phyloP scores from a whole-genome alignment of 2,113 vertebrate genomes.

The Leucopsar rothschildi region DNA sequence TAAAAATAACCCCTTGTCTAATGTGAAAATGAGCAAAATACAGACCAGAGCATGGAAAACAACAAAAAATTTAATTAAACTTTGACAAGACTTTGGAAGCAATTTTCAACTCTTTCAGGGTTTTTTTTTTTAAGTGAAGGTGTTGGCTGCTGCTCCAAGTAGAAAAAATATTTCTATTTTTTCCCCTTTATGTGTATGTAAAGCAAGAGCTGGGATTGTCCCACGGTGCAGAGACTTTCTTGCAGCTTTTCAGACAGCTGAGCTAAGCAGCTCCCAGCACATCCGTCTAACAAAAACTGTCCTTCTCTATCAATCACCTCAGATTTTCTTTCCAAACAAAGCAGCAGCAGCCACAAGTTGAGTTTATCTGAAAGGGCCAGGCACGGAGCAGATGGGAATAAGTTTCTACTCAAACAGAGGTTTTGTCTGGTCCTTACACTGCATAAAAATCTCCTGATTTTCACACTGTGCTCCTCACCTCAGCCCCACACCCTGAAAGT shows the following conservation, averaged over 20 bases:
- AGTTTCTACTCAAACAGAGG: background rate
- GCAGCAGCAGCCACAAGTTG: background rate
- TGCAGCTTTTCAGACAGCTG: background rate
- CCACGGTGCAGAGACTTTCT: background rate
- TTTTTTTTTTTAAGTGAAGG: accelerated
- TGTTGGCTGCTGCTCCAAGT: background rate
- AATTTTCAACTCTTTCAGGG: background rate
- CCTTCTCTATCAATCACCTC: background rate
- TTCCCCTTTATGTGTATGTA: background rate
- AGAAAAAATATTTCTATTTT: background rate
- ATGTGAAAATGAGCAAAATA: background rate
- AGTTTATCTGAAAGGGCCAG: background rate
- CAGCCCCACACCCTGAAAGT: background rate
- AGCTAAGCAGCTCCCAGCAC: background rate
- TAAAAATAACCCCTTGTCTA: background rate
- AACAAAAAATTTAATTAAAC: background rate
- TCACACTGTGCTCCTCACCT: background rate
- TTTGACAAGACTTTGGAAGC: background rate
- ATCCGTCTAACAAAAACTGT: background rate
- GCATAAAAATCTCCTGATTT: background rate
- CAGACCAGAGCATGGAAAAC: background rate
- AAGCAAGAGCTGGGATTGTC: background rate
- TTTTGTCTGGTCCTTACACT: background rate
- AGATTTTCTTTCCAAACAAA: background rate
- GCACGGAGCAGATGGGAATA: background rate